phyloP scores from a whole-genome alignment of 1,140 invertebrate species.

The Drosophila pectinifera region DNA sequence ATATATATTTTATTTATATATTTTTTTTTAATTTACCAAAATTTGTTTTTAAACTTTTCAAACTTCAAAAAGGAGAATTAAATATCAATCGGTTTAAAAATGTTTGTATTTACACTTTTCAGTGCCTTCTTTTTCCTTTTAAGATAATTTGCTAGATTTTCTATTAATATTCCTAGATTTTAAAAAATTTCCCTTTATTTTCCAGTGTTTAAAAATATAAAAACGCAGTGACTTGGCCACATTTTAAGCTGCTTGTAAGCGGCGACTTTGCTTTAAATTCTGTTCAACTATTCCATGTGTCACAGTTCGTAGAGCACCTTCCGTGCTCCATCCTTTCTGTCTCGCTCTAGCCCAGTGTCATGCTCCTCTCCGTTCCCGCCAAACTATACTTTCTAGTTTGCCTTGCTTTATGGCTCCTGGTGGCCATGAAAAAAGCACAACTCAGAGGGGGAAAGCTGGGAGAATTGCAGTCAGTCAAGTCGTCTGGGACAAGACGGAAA shows the following conservation, averaged over 20 bases:
- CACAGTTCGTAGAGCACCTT: conserved; percentile 44
- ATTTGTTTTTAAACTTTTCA: too few relatives aligned
- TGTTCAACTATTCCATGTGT: conserved; percentile 64
- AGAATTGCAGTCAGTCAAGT: conserved; percentile 58
- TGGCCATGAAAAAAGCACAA: conserved; percentile 49
- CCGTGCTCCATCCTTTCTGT: neutral
- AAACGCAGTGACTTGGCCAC: conserved; percentile 12
- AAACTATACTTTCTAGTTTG: neutral
- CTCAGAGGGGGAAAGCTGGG: conserved; percentile 19
- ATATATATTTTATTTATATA: too few relatives aligned
- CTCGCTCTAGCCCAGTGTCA: conserved; percentile 15
- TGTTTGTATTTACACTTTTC: too few relatives aligned
- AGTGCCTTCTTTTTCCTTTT: too few relatives aligned
- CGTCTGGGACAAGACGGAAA: conserved; percentile 34
- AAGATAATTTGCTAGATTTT: too few relatives aligned
- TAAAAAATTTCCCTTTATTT: neutral
- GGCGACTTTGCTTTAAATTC: conserved; percentile 62
- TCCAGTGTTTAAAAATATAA: conserved; percentile 5
- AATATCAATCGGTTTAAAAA: too few relatives aligned
- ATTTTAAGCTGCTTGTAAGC: conserved; percentile 76
- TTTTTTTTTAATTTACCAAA: too few relatives aligned
- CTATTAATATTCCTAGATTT: neutral
- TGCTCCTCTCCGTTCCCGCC: neutral
- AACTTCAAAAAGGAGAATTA: too few relatives aligned
- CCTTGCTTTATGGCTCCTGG: conserved; percentile 29